A percentile compares a stretch with the other conserved stretches of the same genome.
phyloP scores from a whole-genome alignment of 2,113 vertebrate species.

The Stercorarius parasiticus region DNA sequence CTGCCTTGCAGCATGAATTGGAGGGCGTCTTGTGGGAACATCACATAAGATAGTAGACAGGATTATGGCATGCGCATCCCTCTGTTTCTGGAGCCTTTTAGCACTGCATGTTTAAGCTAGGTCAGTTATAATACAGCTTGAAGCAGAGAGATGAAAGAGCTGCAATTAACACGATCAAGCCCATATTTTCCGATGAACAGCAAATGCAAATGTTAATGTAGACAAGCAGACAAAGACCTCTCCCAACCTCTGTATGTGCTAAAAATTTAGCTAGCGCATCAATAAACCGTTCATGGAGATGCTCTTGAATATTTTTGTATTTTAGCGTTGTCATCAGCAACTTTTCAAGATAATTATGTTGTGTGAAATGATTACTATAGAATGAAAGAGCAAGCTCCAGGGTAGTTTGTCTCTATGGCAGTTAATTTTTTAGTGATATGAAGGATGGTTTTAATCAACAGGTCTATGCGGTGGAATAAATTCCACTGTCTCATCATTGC shows the following conservation, averaged over 20 bases:
- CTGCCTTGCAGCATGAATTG: not conserved
- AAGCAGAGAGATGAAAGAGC: constrained; percentile 42
- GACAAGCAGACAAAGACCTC: constrained; percentile 18
- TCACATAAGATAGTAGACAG: not conserved
- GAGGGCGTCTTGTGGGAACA: not conserved
- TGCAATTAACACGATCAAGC: constrained; percentile 36
- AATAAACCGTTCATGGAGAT: not conserved
- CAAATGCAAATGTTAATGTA: constrained; percentile 21
- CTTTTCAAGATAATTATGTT: constrained; percentile 56
- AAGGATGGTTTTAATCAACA: constrained; percentile 57
- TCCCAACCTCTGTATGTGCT: not conserved
- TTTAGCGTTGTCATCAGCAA: constrained; percentile 51
- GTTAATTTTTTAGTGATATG: constrained; percentile 34
- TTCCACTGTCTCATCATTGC: constrained; percentile 1
- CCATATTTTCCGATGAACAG: not conserved
- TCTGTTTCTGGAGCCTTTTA: not conserved
- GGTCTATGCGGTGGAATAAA: not conserved
- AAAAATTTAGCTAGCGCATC: constrained; percentile 34
- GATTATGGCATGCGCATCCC: not conserved
- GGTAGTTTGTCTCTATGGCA: constrained; percentile 29
- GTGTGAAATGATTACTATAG: constrained; percentile 37
- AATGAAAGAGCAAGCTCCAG: constrained; percentile 33
- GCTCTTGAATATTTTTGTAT: constrained; percentile 20
- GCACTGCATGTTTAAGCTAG: not conserved
- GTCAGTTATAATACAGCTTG: constrained; percentile 11